A percentile compares a stretch with the other conserved stretches of the same genome.
phyloP scores from a whole-genome alignment of 2,888 invertebrate species.

The Strigamia transsilvanica region DNA sequence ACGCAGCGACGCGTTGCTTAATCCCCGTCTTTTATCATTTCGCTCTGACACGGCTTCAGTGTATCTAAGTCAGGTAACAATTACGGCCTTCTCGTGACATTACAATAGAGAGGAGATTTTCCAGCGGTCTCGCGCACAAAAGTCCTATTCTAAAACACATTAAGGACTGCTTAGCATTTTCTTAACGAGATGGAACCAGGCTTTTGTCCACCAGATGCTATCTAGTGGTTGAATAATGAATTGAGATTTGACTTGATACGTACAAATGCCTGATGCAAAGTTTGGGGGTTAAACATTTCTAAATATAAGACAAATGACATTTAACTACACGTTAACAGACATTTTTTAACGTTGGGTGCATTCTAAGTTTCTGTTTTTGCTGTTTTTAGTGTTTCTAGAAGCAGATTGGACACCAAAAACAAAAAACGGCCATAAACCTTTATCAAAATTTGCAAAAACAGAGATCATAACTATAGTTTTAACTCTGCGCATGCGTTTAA shows the following conservation, averaged over 20 bases:
- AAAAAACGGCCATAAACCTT: too few species aligned
- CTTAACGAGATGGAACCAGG: background rate
- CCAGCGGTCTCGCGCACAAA: background rate
- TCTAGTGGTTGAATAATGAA: slow-evolving; percentile 17
- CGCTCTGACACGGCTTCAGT: background rate
- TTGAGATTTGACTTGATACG: slow-evolving; percentile 1
- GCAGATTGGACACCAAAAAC: too few species aligned
- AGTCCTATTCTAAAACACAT: background rate
- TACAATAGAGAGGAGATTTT: slow-evolving; percentile 7
- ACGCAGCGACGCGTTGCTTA: slow-evolving; percentile 1
- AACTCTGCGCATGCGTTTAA: too few species aligned
- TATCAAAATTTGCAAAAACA: too few species aligned
- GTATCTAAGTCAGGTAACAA: slow-evolving; percentile 20
- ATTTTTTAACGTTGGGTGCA: too few species aligned
- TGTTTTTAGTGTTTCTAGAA: too few species aligned
- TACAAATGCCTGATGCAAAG: background rate
- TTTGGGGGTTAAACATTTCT: background rate
- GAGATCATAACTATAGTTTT: too few species aligned
- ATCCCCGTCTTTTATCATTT: slow-evolving; percentile 5
- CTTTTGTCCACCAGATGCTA: slow-evolving; percentile 13
- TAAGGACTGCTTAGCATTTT: slow-evolving; percentile 2
- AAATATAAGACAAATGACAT: too few species aligned
- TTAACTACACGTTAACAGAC: too few species aligned
- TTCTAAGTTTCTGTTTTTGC: too few species aligned
- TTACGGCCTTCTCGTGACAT: slow-evolving; percentile 14